Conservation (phyloP, 2,888 invertebrate genomes). For the Morpho deidamia region DNA sequence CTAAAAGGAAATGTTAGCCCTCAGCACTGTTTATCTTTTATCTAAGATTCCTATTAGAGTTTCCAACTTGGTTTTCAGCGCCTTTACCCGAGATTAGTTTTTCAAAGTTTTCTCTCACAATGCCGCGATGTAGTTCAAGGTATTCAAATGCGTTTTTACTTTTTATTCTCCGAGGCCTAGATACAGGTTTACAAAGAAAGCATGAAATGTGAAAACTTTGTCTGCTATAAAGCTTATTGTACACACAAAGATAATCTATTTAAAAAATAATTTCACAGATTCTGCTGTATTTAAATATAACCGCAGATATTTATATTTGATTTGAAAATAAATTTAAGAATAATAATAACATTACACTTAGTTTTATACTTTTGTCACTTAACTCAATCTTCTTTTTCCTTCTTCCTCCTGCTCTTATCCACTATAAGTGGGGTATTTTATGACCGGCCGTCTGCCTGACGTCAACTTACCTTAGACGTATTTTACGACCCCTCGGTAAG, state of each 20-base stretch:
- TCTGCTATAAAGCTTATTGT: neutral
- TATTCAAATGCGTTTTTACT: slow-evolving; percentile 12
- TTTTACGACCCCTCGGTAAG: too few relatives aligned
- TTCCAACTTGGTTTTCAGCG: slow-evolving; percentile 6
- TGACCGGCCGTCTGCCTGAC: too few relatives aligned
- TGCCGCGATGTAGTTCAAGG: slow-evolving; percentile 13
- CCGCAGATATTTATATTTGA: too few relatives aligned
- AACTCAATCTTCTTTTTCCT: too few relatives aligned
- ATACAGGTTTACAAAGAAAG: slow-evolving; percentile 5
- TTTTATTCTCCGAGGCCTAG: slow-evolving; percentile 9
- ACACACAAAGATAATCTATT: neutral
- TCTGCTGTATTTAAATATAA: too few relatives aligned
- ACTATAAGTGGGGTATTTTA: too few relatives aligned
- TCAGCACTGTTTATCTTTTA: slow-evolving; percentile 8
- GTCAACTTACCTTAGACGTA: too few relatives aligned
- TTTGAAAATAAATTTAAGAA: too few relatives aligned
- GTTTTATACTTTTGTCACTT: too few relatives aligned
- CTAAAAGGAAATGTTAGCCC: neutral
- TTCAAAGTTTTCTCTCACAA: slow-evolving; percentile 9
- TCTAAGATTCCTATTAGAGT: slow-evolving; percentile 1
- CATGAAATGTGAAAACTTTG: slow-evolving; percentile 9
- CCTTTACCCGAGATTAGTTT: slow-evolving; percentile 12
- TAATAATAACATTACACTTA: too few relatives aligned
- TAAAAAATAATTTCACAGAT: too few relatives aligned
- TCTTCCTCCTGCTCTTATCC: too few relatives aligned